Percentiles rank a stretch among this genome's conserved stretches.
These are phyloP conservation scores for Neoascia interrupta DNA, from an alignment of 2,888 invertebrate genomes.

Conservation along the genomic window DNA sequence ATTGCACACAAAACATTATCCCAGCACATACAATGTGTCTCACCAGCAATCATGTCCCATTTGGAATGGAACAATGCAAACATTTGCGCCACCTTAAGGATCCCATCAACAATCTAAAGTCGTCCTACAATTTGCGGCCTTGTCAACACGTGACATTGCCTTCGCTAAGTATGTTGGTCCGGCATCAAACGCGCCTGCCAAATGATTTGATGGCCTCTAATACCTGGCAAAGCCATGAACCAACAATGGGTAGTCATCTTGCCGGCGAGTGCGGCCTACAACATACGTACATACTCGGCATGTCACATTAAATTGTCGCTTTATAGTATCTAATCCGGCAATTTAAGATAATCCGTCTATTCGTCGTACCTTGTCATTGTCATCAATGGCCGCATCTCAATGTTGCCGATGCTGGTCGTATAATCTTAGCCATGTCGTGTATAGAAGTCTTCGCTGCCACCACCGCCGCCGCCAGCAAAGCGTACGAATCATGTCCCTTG, in stretches of 20 bases:
- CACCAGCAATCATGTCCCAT: slow-evolving; percentile 65
- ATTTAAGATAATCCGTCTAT: slow-evolving; percentile 69
- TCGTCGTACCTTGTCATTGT: slow-evolving; percentile 63
- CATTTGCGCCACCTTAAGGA: slow-evolving; percentile 69
- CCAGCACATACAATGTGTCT: slow-evolving; percentile 20
- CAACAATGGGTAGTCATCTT: slow-evolving; percentile 43
- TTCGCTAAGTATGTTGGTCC: slow-evolving; percentile 47
- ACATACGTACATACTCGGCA: slow-evolving; percentile 46
- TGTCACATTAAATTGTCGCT: slow-evolving; percentile 70
- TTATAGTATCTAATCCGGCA: slow-evolving; percentile 69
- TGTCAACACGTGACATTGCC: slow-evolving; percentile 68
- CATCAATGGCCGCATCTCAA: slow-evolving; percentile 38
- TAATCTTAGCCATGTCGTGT: too few species aligned
- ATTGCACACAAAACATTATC: slow-evolving; percentile 61
- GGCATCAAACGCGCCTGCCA: slow-evolving; percentile 59
- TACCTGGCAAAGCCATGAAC: slow-evolving; percentile 31
- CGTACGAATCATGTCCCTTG: slow-evolving; percentile 64
- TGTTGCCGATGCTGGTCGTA: slow-evolving; percentile 28
- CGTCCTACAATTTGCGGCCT: slow-evolving; percentile 67
- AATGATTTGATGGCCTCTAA: slow-evolving; percentile 68
- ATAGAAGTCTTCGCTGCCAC: too few species aligned
- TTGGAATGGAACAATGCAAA: slow-evolving; percentile 65
- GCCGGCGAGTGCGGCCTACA: slow-evolving; percentile 41
- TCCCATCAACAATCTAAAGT: slow-evolving; percentile 49
- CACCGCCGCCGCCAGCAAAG: slow-evolving; percentile 23